Percentiles rank a stretch among this genome's conserved stretches.
Evolutionary conservation across 2,113 vertebrate species (phyloP).

Genomic region (Nymphicus hollandicus): DNA sequence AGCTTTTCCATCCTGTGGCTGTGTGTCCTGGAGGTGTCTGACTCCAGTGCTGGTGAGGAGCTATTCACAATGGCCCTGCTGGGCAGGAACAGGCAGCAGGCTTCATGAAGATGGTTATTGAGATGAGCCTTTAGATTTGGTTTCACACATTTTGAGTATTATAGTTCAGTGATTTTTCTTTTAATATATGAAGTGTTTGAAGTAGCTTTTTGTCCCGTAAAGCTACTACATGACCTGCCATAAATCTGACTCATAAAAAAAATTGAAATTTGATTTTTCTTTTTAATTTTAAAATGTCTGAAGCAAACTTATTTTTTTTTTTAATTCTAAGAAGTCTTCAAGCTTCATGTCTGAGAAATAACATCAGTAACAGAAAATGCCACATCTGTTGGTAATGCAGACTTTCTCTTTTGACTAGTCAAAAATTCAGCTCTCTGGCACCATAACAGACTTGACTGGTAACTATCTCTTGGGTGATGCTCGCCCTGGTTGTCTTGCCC

Average conservation of each 20-base stretch:
- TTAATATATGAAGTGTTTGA: background rate
- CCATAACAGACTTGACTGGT: background rate
- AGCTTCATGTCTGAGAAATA: background rate
- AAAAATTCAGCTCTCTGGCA: background rate
- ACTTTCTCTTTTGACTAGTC: background rate
- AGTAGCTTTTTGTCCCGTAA: background rate
- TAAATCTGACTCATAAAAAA: background rate
- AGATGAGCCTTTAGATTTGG: background rate
- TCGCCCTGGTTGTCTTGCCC: background rate
- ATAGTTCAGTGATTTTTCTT: background rate
- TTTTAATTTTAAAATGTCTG: too few relatives aligned
- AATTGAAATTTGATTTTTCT: background rate
- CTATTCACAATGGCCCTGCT: background rate
- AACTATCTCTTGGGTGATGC: too few relatives aligned
- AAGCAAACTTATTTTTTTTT: too few relatives aligned
- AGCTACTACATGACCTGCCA: background rate
- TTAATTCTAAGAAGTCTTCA: too few relatives aligned
- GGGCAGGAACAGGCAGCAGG: background rate
- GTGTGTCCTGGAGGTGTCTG: background rate
- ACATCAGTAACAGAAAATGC: background rate
- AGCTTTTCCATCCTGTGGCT: rapidly evolving
- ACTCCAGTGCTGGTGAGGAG: background rate
- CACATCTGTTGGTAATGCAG: background rate
- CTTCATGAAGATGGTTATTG: background rate
- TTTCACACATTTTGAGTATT: background rate